Base-by-base conservation (phyloP, 2,113 vertebrate genomes). In the Steatornis caripensis region DNA sequence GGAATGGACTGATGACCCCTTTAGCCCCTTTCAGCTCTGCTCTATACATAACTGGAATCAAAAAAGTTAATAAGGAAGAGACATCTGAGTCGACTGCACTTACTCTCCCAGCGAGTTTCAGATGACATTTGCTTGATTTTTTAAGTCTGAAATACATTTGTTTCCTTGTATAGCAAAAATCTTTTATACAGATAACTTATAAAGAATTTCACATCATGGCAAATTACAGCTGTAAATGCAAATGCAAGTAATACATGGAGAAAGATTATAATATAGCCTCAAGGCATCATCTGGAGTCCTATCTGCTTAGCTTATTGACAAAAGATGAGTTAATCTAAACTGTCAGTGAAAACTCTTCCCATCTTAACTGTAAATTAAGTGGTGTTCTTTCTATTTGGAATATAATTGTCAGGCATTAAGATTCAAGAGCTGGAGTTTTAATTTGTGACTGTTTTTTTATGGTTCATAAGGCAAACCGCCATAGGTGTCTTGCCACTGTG, bases 231-330 rank as follows among this genome's bases (percentile, higher is more conserved):
- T 91, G 48, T 62, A 93, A 96, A 95, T 94, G 89, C 91, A 97
- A 97, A 96, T 61, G 65, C 9, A 86, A 91, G 77, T 85, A 92
- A 88, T 78, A 30, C 72, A 66, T 86, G 20, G 15, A 60, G 68
- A 93, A 95, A 94, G 41, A 96, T 75, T 92, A 86, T 78, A 76
- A 53, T 54, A 88, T 48, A 85, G 87, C 94, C 97, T 86, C 21
- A 84, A 95, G 90, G 69, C 91, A 84, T 96, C 93, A 93, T 95
- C 93, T 96, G 89, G 84, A 96, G 70, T 96, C 75, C 75, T 81
- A 62, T 82, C 91, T 87, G 37, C 54, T 95, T 71, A 81, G 75
- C 30, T 96, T 90, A 84, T 57, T 87, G 87, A 96, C 72, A 96
- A 80, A 95, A 74, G 70, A 55, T 34, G 22, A 84, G 51, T n/a